phyloP scores from a whole-genome alignment of 2,113 vertebrate species.

The Phodopus roborovskii region DNA sequence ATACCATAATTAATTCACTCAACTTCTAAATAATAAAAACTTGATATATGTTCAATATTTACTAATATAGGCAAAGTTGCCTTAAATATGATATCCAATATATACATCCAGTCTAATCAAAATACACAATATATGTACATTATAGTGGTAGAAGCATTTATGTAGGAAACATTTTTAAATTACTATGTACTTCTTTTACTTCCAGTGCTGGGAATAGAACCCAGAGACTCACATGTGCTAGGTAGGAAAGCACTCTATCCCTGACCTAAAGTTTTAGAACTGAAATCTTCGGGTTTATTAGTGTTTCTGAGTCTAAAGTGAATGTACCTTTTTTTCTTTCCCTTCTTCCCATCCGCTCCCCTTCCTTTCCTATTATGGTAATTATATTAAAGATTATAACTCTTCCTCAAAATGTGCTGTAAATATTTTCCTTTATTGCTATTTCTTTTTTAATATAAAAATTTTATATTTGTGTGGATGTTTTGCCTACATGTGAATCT shows the following conservation, averaged over 20 bases:
- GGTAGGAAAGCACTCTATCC: background rate
- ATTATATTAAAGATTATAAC: background rate
- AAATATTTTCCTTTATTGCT: background rate
- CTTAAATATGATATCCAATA: background rate
- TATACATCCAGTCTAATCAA: background rate
- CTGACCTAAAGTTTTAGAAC: background rate
- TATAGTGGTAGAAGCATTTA: background rate
- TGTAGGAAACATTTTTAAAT: slow-evolving; percentile 30
- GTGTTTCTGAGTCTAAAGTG: slow-evolving; percentile 25
- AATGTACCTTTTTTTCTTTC: slow-evolving; percentile 4
- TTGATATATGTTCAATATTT: slow-evolving; percentile 4
- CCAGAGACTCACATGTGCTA: background rate
- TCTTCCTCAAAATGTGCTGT: background rate
- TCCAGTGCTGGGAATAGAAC: background rate
- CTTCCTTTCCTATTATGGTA: background rate
- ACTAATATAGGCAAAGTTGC: background rate
- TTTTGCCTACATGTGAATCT: background rate
- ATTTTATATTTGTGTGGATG: background rate
- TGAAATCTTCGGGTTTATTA: background rate
- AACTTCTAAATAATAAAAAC: slow-evolving; percentile 15
- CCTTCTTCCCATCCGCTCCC: background rate
- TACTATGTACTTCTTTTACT: background rate
- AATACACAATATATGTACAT: background rate
- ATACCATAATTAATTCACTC: slow-evolving; percentile 40
- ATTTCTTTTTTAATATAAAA: background rate